phyloP scores from a whole-genome alignment of 2,797 vertebrate genomes.

The Leptoclinus maculatus region DNA sequence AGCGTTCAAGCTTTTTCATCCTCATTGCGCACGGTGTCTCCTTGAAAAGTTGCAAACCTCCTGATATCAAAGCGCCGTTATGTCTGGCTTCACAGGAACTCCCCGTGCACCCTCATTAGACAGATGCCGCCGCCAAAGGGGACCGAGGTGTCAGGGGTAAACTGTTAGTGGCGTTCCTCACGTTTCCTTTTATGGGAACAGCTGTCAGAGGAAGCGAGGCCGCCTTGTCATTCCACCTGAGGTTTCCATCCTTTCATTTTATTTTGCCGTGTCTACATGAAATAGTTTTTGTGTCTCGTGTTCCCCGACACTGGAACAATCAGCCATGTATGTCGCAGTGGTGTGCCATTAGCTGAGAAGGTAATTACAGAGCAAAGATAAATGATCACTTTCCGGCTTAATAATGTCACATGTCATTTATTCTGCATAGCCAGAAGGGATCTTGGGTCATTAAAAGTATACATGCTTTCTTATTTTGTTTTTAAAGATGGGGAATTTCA shows the following conservation, averaged over 20 bases:
- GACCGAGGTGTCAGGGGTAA: slow-evolving; percentile 71
- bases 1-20: slow-evolving; percentile 16
- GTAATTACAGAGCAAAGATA: slow-evolving; percentile 35
- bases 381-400: slow-evolving; percentile 6
- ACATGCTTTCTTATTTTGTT: neutral
- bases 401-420: slow-evolving; percentile 23
- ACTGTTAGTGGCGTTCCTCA: slow-evolving; percentile 57
- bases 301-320: neutral
- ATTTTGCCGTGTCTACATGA: slow-evolving; percentile 14
- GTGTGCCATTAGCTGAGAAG: slow-evolving; percentile 36
- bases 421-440: slow-evolving; percentile 29
- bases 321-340: slow-evolving; percentile 45
- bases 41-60: slow-evolving; percentile 38
- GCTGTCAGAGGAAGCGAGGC: slow-evolving; percentile 60
- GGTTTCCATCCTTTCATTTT: slow-evolving; percentile 44
- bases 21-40: slow-evolving; percentile 11
- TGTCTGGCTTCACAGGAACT: slow-evolving; percentile 65
- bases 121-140: slow-evolving; percentile 75
- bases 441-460: slow-evolving; percentile 42
- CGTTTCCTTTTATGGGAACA: slow-evolving; percentile 62
- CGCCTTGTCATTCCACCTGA: slow-evolving; percentile 62
- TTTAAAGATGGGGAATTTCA: slow-evolving; percentile 1
- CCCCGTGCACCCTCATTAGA: slow-evolving; percentile 68
- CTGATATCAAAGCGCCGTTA: slow-evolving; percentile 55
- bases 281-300: slow-evolving; percentile 14